Evolutionary conservation across 37 sponge, comb jelly and placozoan genomes (phyloP).

Genomic region (Agelas oroides): DNA sequence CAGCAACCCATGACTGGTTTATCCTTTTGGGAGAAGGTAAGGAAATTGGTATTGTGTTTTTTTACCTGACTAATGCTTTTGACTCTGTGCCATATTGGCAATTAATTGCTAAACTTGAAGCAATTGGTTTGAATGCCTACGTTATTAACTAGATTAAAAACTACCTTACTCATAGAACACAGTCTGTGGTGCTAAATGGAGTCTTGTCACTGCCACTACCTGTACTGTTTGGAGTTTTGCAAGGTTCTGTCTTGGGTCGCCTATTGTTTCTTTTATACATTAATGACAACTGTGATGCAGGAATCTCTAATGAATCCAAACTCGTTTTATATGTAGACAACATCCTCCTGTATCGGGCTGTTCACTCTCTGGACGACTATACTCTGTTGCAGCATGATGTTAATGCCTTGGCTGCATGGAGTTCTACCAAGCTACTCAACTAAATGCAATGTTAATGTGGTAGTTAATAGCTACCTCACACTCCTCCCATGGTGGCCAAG

Average conservation of each 20-base stretch:
- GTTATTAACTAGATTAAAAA: slow-evolving; percentile 1
- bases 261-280: slow-evolving; percentile 21
- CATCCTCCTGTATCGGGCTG: background rate
- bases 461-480: no score
- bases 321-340: background rate
- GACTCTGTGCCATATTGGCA: background rate
- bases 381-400: background rate
- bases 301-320: background rate
- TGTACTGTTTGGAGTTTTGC: slow-evolving; percentile 18
- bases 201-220: background rate
- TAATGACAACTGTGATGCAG: background rate
- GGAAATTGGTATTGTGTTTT: background rate
- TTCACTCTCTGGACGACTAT: background rate
- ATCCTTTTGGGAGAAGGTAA: background rate
- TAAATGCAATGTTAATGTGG: no score
- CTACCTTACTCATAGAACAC: slow-evolving; percentile 1
- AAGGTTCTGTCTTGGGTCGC: slow-evolving; percentile 26
- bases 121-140: background rate
- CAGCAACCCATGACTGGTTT: background rate
- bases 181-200: slow-evolving; percentile 17
- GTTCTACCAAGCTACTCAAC: no score
- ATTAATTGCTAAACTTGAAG: slow-evolving; percentile 2
- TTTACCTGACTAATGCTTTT: slow-evolving; percentile 6
- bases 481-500: no score
- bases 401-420: no score